These are phyloP conservation scores for Papilio polytes DNA, from an alignment of 1,140 invertebrate species.

Conservation along the genomic window DNA sequence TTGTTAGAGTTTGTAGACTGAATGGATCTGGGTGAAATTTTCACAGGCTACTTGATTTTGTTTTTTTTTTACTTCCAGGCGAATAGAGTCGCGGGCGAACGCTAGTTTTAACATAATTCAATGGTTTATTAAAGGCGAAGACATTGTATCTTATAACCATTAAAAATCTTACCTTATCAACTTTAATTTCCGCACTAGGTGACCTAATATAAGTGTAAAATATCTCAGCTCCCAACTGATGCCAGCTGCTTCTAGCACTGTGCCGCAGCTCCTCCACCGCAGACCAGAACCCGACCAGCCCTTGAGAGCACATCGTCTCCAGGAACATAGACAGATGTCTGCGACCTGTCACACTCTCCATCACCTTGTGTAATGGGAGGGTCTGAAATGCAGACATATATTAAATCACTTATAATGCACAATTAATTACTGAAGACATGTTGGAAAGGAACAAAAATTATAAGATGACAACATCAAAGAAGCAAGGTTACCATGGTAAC, in stretches of 20 bases:
- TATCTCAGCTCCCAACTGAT: constrained; percentile 95
- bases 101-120: no score
- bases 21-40: no score
- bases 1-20: no score
- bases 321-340: constrained; percentile 92
- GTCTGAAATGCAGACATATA: constrained; percentile 71
- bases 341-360: constrained; percentile 89
- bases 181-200: constrained; percentile 91
- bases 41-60: no score
- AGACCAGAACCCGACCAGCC: constrained; percentile 92
- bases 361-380: constrained; percentile 86
- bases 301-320: constrained; percentile 91
- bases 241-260: constrained; percentile 89
- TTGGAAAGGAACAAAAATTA: no score
- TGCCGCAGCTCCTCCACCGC: constrained; percentile 93
- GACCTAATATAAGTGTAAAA: constrained; percentile 94
- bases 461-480: no score
- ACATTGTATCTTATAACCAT: neutral
- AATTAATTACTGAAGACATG: no score
- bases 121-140: neutral
- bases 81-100: no score
- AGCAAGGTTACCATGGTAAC: no score
- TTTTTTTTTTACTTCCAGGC: no score
- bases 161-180: constrained; percentile 85
- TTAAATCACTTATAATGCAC: no score